A percentile compares a stretch with the other conserved stretches of the same genome.
Conservation (phyloP, 2,113 vertebrate genomes). For the Lucifuga dentata region DNA sequence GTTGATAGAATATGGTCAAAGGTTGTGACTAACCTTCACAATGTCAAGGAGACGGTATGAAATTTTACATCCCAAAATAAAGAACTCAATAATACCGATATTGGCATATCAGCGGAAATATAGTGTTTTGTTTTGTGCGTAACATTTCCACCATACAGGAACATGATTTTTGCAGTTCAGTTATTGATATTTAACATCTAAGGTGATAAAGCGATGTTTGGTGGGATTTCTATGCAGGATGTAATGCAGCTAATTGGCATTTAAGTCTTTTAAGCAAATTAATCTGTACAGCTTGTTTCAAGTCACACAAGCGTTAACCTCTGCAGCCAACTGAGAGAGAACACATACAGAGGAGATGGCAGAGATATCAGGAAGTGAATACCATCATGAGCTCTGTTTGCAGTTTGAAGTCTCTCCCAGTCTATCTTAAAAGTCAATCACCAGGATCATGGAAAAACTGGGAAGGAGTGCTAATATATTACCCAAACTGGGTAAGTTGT, state of each 20-base stretch:
- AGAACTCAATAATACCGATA: neutral
- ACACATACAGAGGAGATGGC: neutral
- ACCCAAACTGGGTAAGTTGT: conserved; percentile 28
- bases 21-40: conserved; percentile 26
- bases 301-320: conserved; percentile 2
- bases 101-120: conserved; percentile 8
- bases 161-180: no score
- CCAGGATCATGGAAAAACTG: neutral
- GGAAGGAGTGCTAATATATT: neutral
- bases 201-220: no score
- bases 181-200: no score
- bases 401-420: conserved; percentile 4
- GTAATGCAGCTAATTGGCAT: neutral
- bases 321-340: conserved; percentile 4
- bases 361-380: conserved; percentile 66
- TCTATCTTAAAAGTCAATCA: neutral
- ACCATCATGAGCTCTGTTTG: conserved; percentile 65
- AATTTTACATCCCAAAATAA: neutral
- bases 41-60: neutral
- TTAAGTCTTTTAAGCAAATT: no score
- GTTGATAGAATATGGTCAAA: neutral
- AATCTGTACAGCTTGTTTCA: neutral
- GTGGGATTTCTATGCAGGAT: conserved; percentile 10
- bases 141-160: neutral
- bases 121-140: conserved; percentile 4